Base-by-base conservation (phyloP, 1,140 invertebrate species). In the Eulimnadia texana region DNA sequence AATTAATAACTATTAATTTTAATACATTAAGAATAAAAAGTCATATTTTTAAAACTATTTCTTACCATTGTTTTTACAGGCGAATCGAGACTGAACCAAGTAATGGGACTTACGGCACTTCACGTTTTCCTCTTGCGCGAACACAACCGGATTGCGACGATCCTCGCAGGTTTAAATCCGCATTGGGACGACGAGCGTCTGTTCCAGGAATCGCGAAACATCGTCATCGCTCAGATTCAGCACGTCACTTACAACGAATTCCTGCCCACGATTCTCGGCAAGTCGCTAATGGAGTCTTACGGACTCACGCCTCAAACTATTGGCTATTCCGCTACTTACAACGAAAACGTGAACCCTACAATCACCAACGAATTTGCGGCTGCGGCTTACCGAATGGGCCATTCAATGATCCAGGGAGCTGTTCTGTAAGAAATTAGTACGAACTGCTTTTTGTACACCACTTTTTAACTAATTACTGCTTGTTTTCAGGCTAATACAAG, bases 241-340 rank as follows among this genome's bases (percentile, higher is more conserved):
- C 80, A 88, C n/a, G 87, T 93, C 42, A 82, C 83, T 28, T 93
- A 90, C 68, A 85, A 86, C 65, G 89, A 93, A 72, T 92, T 84
- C 79, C 71, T 93, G 11, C 89, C 90, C 2, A 82, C 88, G 56
- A 81, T 93, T 59, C 75, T 88, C 50, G 83, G 84, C 79, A 70
- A 69, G 3, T 77, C 85, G 55, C 84, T 84, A 68, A 79, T 84
- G 68, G 69, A 81, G 2, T 80, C 82, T 66, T 83, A 86, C 64
- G 80, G 80, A 27, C 73, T 90, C 1, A 76, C 86, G 9, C 86
- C 84, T 66, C 73, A 79, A 19, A 80, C 72, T 24, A 73, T 75
- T 58, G 77, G 80, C 3, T 66, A 82, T 67, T 84, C 94, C 11
- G 82, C 86, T 64, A 93, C 95, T 64, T 99, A 96, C 72, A 81